Evolutionary conservation across 2,113 vertebrate genomes (phyloP), one percentile per base, ranked within the genome.

Genomic region (Barbus barbus): DNA sequence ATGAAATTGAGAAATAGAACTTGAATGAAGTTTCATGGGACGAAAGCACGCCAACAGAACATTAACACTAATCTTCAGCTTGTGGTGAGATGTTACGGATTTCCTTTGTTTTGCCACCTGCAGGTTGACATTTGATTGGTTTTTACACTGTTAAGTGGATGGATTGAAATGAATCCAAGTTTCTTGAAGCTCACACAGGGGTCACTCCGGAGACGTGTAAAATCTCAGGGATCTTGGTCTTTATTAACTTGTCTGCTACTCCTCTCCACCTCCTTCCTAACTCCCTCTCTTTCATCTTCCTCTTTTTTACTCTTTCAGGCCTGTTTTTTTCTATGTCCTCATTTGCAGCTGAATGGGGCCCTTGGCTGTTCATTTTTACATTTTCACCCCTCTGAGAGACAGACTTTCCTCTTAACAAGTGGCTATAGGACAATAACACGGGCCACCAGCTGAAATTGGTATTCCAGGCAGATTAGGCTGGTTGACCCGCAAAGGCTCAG

Each of bases 361-460:
- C 86, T 86, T 79, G 78, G 86, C 86, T 89, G 85, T 82, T 87
- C 84, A 86, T 82, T 87, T 87, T 85, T 82, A 84, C 84, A 84
- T 88, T 85, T 84, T 82, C 77, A 83, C 81, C 86, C 82, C 78
- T 74, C 56, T 36, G 56, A 58, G 63, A 83, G 73, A 80, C 61
- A 53, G 69, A 51, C 75, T 18, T 85, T 67, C 38, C 28, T 51
- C 58, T 73, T 82, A 46, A 78, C 79, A 11, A 86, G 74, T 80
- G 83, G 46, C 76, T 84, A 44, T 58, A 44, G 85, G 76, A 87
- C 38, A 78, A 81, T 81, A 76, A 81, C 60, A 13, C 60, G 60
- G 69, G 48, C 77, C 78, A 81, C 53, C 71, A 78, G 51, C 78
- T 80, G 63, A 77, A 71, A 86, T 89, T 86, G 84, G 84, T 86